A percentile compares a stretch with the other conserved stretches of the same genome.
Conservation (phyloP, 2,113 vertebrate genomes). For the Alexandromys fortis region DNA sequence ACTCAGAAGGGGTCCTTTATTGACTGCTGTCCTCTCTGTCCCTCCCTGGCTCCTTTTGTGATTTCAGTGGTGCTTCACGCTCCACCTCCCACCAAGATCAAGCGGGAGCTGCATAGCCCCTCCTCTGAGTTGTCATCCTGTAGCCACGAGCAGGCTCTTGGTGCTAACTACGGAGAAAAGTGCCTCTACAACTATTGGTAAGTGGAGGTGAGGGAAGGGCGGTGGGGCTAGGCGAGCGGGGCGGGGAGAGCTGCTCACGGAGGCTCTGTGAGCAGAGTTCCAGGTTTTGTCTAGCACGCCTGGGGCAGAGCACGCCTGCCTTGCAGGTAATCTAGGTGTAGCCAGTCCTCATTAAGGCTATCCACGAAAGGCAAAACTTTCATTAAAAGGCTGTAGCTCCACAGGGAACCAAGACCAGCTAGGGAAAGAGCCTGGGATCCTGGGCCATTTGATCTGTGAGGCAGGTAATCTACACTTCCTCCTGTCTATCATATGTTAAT, state of each 20-base stretch:
- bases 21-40: not conserved
- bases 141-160: conserved; percentile 92
- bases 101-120: conserved; percentile 93
- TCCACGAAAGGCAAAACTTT: not conserved
- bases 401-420: not conserved
- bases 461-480: conserved; percentile 53
- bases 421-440: conserved; percentile 4
- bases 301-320: not conserved
- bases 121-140: conserved; percentile 94
- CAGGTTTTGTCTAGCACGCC: not conserved
- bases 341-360: not conserved
- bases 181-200: conserved; percentile 99
- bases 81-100: conserved; percentile 95
- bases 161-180: conserved; percentile 95
- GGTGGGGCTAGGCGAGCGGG: too few species aligned
- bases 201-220: conserved; percentile 54
- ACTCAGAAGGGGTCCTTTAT: not conserved
- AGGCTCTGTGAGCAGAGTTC: not conserved
- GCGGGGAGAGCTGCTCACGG: not conserved
- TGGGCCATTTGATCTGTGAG: conserved; percentile 59
- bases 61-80: conserved; percentile 96
- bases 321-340: not conserved
- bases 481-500: conserved; percentile 79
- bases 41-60: not conserved
- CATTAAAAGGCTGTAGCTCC: not conserved